Base-by-base conservation (phyloP, 2,113 vertebrate genomes). In the Phainopepla nitens region DNA sequence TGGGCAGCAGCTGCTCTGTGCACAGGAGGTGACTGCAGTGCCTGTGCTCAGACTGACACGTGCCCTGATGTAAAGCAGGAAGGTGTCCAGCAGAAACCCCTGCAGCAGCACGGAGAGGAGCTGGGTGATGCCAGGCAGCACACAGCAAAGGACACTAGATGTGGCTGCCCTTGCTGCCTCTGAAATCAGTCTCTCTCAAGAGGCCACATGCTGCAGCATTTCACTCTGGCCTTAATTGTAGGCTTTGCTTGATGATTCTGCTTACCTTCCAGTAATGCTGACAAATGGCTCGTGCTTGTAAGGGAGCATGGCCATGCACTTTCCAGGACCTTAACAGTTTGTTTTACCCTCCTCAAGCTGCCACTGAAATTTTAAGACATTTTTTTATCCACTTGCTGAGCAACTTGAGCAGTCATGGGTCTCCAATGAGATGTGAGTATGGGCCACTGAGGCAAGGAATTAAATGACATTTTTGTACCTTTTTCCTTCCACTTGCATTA, bases 371-470 rank as follows among this genome's bases (percentile, higher is more conserved):
- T 84, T 87, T 84, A 54, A 66, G 81, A 44, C 13, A 45, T 94
- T 78, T 92, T 92, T 93, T 95, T 80, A 84, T 70, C 47, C 54
- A 13, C 54, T 70, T 93, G 36, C 15, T 6, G 3, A n/a, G 51
- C 50, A 73, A 29, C 72, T 58, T 54, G 33, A 81, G 36, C 51
- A 75, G 72, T 73, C 72, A 81, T 27, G 65, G 54, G 50, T 87
- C 89, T 75, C 69, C 51, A 70, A 1, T 0, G 0, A 35, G 35
- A 47, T 66, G 29, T 12, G 29, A 54, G 17, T 9, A 15, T 53
- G 23, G 78, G 47, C 61, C 72, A 71, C 80, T 31, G 64, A 75
- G 65, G 51, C 47, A 78, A 70, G 61, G 64, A 87, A 73, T 69
- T 70, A 65, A 70, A 24, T 91, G 3, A 53, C 13, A 28, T 39